A percentile compares a stretch with the other conserved stretches of the same genome.
Conservation (phyloP, 2,888 invertebrate genomes). For the Litoditis marina region DNA sequence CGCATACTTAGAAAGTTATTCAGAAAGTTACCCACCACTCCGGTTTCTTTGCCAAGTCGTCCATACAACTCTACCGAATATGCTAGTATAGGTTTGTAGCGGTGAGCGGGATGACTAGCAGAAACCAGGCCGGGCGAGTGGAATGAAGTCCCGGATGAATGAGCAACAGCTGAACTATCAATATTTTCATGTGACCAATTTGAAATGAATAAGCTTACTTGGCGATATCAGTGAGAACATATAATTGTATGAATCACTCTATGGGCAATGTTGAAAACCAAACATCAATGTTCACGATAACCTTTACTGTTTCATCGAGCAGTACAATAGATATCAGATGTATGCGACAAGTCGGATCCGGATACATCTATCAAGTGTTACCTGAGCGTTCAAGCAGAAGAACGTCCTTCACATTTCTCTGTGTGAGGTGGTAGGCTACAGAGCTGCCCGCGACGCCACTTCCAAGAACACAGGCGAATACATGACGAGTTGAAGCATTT, state of each 20-base stretch:
- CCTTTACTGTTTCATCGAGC: no score
- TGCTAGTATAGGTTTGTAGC: conserved; percentile 63
- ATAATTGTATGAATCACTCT: no score
- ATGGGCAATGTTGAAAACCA: no score
- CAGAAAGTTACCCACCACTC: conserved; percentile 53
- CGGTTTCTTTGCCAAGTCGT: conserved; percentile 63
- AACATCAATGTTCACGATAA: no score
- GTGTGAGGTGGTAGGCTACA: conserved; percentile 64
- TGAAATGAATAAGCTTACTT: no score
- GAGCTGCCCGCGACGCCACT: conserved; percentile 64
- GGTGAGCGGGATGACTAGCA: conserved; percentile 63
- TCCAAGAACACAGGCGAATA: conserved; percentile 61
- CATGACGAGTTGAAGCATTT: conserved; percentile 28
- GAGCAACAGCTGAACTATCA: conserved; percentile 38
- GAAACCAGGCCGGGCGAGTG: conserved; percentile 61
- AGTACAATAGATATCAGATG: no score
- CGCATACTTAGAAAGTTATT: background rate
- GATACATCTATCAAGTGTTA: no score
- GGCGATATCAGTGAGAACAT: no score
- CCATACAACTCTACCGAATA: conserved; percentile 63
- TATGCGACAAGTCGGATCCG: no score
- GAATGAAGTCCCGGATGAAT: conserved; percentile 44
- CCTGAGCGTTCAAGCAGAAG: conserved; percentile 45
- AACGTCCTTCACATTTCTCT: conserved; percentile 60
- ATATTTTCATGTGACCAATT: no score